These are phyloP conservation scores for Cariama cristata DNA, from an alignment of 2,113 vertebrate species.

Conservation along the genomic window DNA sequence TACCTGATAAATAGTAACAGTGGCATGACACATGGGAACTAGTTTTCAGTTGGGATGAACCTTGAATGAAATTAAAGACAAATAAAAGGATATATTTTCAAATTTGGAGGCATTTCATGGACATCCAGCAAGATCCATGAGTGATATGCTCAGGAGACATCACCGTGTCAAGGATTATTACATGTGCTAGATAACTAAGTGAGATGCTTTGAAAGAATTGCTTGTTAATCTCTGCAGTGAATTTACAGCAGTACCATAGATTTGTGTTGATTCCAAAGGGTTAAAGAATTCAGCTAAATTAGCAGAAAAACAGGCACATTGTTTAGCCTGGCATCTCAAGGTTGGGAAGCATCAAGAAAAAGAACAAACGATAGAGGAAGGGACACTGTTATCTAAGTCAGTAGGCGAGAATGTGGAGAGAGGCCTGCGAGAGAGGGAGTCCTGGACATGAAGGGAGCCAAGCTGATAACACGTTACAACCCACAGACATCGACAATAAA, in stretches of 20 bases:
- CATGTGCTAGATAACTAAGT: conserved; percentile 69
- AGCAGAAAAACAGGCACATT: no score
- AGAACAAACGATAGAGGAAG: no score
- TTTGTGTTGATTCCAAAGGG: neutral
- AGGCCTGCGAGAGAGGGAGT: no score
- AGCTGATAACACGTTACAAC: no score
- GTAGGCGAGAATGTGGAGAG: no score
- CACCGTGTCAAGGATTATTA: conserved; percentile 77
- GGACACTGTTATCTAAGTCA: no score
- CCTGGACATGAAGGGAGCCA: no score
- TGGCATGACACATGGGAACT: neutral
- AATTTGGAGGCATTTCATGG: neutral
- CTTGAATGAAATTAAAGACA: neutral
- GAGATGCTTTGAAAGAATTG: neutral
- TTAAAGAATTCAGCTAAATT: no score
- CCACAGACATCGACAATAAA: no score
- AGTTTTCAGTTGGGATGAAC: neutral
- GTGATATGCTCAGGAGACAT: conserved; percentile 70
- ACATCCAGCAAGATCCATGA: neutral
- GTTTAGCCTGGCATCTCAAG: no score
- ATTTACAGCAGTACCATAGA: neutral
- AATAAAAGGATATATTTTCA: neutral
- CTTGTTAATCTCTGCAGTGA: neutral
- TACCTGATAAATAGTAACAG: neutral
- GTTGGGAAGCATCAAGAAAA: no score